Conservation (phyloP, 2,113 vertebrate species). For the Sarotherodon lohbergeri region DNA sequence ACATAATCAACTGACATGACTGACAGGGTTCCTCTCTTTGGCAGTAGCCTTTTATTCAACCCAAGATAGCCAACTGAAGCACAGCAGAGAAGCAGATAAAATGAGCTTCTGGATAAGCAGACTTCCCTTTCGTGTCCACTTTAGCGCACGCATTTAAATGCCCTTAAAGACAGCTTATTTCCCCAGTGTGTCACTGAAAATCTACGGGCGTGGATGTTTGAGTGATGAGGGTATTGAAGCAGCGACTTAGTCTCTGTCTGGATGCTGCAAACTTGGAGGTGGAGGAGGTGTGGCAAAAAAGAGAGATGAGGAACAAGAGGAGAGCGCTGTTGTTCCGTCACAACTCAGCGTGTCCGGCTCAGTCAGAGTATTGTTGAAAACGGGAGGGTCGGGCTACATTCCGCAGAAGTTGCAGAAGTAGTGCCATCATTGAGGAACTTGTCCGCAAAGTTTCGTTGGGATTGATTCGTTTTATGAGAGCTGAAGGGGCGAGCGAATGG, state of each 20-base stretch:
- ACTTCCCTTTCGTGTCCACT: neutral
- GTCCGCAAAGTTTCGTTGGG: neutral
- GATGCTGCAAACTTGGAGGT: slow-evolving; percentile 9
- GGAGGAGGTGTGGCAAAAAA: slow-evolving; percentile 2
- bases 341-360: neutral
- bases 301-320: slow-evolving; percentile 16
- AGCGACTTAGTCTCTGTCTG: neutral
- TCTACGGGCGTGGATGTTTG: neutral
- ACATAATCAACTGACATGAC: neutral
- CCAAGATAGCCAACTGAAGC: neutral
- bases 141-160: neutral
- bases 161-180: neutral
- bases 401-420: neutral
- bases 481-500: slow-evolving; percentile 58
- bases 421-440: neutral
- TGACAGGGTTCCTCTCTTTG: neutral
- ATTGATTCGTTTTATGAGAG: slow-evolving; percentile 35
- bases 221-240: neutral
- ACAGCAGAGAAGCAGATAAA: neutral
- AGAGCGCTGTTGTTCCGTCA: slow-evolving; percentile 49
- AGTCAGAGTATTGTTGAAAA: neutral
- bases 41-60: neutral
- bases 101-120: neutral
- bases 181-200: neutral
- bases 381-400: slow-evolving; percentile 18